Conservation (phyloP, 2,888 invertebrate species). For the Notodonta ziczac region DNA sequence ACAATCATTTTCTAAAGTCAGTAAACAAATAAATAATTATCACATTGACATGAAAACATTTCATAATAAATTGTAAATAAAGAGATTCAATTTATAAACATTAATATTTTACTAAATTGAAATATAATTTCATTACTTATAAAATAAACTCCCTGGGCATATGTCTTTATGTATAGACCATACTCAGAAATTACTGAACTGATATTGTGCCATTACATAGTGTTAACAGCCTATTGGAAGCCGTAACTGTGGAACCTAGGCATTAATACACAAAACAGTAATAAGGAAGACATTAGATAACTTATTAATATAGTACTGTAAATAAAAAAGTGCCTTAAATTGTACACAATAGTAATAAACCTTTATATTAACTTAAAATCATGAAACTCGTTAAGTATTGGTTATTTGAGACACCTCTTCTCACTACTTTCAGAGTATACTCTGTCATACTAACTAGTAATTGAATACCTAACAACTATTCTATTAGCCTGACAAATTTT, state of each 20-base stretch:
- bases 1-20: slow-evolving; percentile 15
- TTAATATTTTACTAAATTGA: slow-evolving; percentile 8
- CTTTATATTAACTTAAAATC: background rate
- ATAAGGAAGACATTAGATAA: slow-evolving; percentile 29
- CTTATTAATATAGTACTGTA: background rate
- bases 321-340: background rate
- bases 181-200: too few relatives aligned
- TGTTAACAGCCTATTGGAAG: too few relatives aligned
- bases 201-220: too few relatives aligned
- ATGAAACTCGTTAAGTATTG: too few relatives aligned
- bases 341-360: background rate
- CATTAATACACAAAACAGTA: slow-evolving; percentile 9
- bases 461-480: too few relatives aligned
- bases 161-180: too few relatives aligned
- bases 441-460: too few relatives aligned
- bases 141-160: too few relatives aligned
- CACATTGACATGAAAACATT: slow-evolving; percentile 13
- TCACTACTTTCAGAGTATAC: too few relatives aligned
- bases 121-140: background rate
- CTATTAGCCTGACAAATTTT: too few relatives aligned
- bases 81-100: slow-evolving; percentile 20
- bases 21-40: slow-evolving; percentile 12
- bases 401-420: too few relatives aligned
- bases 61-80: slow-evolving; percentile 11
- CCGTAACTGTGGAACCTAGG: too few relatives aligned